Percentiles rank a stretch among this genome's conserved stretches.
These are phyloP conservation scores for Melanotaenia trifasciata DNA, from an alignment of 2,797 vertebrate species.

Conservation along the genomic window DNA sequence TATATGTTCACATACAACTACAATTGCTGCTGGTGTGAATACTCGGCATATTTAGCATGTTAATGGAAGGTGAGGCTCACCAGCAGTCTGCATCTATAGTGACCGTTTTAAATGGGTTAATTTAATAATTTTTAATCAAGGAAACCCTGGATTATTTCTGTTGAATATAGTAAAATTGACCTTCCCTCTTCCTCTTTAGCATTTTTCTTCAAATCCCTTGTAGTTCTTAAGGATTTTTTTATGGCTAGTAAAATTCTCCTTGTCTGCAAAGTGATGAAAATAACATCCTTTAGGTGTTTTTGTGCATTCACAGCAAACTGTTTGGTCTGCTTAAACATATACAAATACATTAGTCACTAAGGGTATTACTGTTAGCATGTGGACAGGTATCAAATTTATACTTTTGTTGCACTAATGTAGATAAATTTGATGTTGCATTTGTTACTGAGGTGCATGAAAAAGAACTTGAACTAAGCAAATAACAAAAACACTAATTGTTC, in stretches of 20 bases:
- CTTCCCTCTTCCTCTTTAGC: neutral
- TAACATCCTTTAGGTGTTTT: neutral
- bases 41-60: neutral
- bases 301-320: neutral
- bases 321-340: neutral
- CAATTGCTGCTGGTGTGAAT: neutral
- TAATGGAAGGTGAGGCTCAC: neutral
- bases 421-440: too few species aligned
- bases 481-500: too few species aligned
- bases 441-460: too few species aligned
- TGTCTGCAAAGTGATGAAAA: neutral
- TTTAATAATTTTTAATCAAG: neutral
- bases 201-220: neutral
- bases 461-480: too few species aligned
- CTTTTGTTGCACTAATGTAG: too few species aligned
- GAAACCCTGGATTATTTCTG: too few species aligned
- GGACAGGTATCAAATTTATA: too few species aligned
- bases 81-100: neutral
- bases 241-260: neutral
- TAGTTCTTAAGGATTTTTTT: too few species aligned
- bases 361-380: too few species aligned
- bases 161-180: neutral
- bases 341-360: too few species aligned
- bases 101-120: neutral
- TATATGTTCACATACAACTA: neutral